Base-by-base conservation (phyloP, 2,888 invertebrate genomes). In the Eristalis tenax region DNA sequence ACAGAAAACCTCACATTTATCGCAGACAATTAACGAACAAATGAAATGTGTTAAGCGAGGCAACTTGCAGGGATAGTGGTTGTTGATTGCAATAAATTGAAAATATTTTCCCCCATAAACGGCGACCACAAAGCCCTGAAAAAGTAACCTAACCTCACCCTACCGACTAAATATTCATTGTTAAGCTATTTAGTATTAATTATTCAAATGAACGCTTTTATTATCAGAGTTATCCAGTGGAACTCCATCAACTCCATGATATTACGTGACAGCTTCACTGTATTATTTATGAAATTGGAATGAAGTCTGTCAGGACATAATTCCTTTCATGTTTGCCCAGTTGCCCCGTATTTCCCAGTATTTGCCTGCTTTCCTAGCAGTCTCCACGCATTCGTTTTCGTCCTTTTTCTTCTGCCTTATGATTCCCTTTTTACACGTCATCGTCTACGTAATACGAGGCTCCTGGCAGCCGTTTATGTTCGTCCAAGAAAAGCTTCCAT, bases 401-500 rank as follows among this genome's bases (percentile, higher is more conserved):
- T 43, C 15, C 77, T 65, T 73, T 38, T 50, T 15, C 15, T 65
- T 57, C 23, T 32, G 74, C 59, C 73, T 78, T 69, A 43, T 77
- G 57, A 73, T 70, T 77, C 78, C 73, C 68, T 74, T 70, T 77
- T 73, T 77, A 78, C 77, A 86, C 86, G 86, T 86, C 86, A 86
- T 86, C 78, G 78, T 83, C 86, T 77, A 86, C 86, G 86, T 86
- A 86, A 83, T 86, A 83, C 74, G 74, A 59, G 74, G 64, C 61
- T 86, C 73, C 66, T 69, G 74, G 40, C 26, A 61, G 61, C 50
- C 69, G 57, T 78, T 86, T 28, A 75, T 78, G 32, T 65, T 74
- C 65, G 59, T 74, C 69, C 43, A 35, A 59, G 59, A 50, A 86
- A 86, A 86, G 83, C 86, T 86, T 23, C n/a, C 5, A 38, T 32